Base-by-base conservation (phyloP, 2,888 invertebrate species). In the Orthosia incerta region DNA sequence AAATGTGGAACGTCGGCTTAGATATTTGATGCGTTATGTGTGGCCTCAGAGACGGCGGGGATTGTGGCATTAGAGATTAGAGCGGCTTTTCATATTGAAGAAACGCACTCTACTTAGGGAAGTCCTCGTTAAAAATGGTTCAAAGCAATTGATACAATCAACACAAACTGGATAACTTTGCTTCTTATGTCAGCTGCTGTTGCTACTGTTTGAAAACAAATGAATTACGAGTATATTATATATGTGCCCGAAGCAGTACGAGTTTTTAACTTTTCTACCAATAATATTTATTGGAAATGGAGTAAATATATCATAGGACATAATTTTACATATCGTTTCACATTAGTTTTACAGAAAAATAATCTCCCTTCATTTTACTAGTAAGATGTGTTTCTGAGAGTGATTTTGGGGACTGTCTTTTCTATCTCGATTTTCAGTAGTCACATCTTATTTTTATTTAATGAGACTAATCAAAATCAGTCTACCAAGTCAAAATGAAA, bases 1-100 rank as follows among this genome's bases (percentile, higher is more conserved):
- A 87, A 81, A 91, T 89, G 90, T 91, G 84, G 91, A 82, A 86
- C 90, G 79, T 78, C 73, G 84, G 74, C 79, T 84, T 76, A 83
- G 86, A 84, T 84, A 88, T 82, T 84, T 78, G 82, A 86, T 87
- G 79, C 56, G 65, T 51, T 60, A 23, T 59, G 76, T 62, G 83
- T 71, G 81, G 84, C 55, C 50, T 16, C 39, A 88, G 57, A 86
- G 74, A 46, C 0, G 73, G 89, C 88, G 87, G 65, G 56, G 16
- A 79, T 66, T 50, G 16, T n/a, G 9, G 12, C 1, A 23, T 51
- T 46, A 16, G 16, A 59, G 39, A 48, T 23, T 7, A 51, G 0
- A 13, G 9, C 46, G 2, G n/a, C 9, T 62, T n/a, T 50, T 31
- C 5, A 20, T 39, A 39, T 15, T 12, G 12, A 45, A 3, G 9